phyloP scores from a whole-genome alignment of 1,140 invertebrate species.

The Drosophila auraria region DNA sequence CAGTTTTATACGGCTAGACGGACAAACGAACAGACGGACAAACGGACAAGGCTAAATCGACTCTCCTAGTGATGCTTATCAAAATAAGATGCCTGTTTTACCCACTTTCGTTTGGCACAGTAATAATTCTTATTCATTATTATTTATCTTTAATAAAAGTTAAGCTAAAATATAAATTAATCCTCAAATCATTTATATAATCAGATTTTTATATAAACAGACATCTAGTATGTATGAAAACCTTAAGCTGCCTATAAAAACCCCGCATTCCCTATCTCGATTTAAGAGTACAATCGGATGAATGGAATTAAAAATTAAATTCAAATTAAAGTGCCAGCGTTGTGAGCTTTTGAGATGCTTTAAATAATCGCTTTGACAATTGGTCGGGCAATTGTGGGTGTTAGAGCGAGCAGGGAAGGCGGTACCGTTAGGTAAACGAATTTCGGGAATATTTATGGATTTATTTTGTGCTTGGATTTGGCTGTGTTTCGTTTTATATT shows the following conservation, averaged over 20 bases:
- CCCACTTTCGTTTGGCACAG: too few relatives aligned
- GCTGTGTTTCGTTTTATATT: constrained; percentile 9
- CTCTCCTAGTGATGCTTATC: too few relatives aligned
- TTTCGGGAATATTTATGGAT: constrained; percentile 39
- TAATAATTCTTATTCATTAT: too few relatives aligned
- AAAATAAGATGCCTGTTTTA: too few relatives aligned
- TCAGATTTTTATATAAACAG: not conserved
- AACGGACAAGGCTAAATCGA: too few relatives aligned
- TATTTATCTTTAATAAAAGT: too few relatives aligned
- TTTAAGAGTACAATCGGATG: constrained; percentile 24
- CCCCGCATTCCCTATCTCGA: not conserved
- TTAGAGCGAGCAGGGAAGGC: not conserved
- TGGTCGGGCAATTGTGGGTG: constrained; percentile 17
- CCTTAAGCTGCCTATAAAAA: not conserved
- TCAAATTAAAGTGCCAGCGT: constrained; percentile 52
- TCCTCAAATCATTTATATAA: too few relatives aligned
- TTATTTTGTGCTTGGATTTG: constrained; percentile 15
- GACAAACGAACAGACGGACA: too few relatives aligned
- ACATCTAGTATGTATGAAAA: not conserved
- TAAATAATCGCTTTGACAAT: constrained; percentile 41
- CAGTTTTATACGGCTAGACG: too few relatives aligned
- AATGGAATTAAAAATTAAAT: constrained; percentile 46
- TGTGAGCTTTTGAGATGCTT: constrained; percentile 23
- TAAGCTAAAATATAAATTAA: too few relatives aligned
- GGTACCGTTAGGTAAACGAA: constrained; percentile 34